phyloP scores from a whole-genome alignment of 2,888 invertebrate genomes.

The Pecten maximus region DNA sequence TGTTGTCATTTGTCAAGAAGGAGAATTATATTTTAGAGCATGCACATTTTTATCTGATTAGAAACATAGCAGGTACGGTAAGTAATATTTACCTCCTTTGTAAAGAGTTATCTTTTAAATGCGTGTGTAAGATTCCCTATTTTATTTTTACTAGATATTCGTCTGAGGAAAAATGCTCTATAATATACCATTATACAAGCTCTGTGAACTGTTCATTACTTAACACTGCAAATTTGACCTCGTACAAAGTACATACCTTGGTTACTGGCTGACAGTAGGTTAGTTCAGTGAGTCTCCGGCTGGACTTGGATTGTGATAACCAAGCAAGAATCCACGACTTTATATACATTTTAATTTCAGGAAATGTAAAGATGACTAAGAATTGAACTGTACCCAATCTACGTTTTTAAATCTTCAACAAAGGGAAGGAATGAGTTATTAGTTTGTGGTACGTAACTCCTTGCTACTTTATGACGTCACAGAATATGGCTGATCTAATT shows the following conservation, averaged over 20 bases:
- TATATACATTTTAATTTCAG: background rate
- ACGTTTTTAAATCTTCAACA: background rate
- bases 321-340: background rate
- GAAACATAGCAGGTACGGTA: too few relatives aligned
- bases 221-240: too few relatives aligned
- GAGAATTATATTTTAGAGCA: too few relatives aligned
- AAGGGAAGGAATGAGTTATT: background rate
- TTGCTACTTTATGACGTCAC: background rate
- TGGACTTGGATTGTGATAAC: background rate
- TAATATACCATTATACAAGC: too few relatives aligned
- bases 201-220: too few relatives aligned
- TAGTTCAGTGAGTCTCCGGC: background rate
- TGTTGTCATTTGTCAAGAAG: too few relatives aligned
- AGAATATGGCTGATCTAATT: background rate
- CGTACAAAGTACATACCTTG: background rate
- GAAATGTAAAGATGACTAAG: background rate
- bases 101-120: too few relatives aligned
- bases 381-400: background rate
- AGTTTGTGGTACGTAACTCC: background rate
- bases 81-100: too few relatives aligned
- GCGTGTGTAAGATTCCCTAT: too few relatives aligned
- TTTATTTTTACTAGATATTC: too few relatives aligned
- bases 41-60: too few relatives aligned
- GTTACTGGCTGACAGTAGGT: background rate
- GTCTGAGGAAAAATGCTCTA: too few relatives aligned